Evolutionary conservation across 2,113 vertebrate species (phyloP), one percentile per base, ranked within the genome.

Genomic region (Paramormyrops kingsleyae): DNA sequence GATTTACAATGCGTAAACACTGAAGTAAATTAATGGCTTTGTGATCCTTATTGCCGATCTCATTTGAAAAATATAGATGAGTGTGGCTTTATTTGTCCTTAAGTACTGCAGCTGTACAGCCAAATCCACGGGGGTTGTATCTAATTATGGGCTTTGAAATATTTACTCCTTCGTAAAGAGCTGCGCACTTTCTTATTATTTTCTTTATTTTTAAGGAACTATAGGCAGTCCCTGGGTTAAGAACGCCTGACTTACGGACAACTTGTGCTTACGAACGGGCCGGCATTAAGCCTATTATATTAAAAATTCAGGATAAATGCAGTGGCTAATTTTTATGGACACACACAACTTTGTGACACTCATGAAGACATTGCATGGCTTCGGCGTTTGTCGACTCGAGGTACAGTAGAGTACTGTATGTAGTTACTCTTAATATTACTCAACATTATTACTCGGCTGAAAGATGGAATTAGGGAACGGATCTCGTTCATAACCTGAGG

Each of bases 121-220:
- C 19, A 56, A 27, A 89, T 24, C 74, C 50, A 84, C 2, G 13
- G 39, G 77, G 80, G 88, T 31, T 27, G 44, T 39, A 47, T 27
- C 35, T 89, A 83, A 89, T 89, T 89, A 83, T 39, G 35, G 9
- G 35, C 35, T 49, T 56, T 83, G 31, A 83, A 89, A 89, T 77
- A 84, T 83, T 83, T 19, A 44, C 49, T 83, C 17, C 5, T 19
- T 89, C 13, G 1, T 83, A 56, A 56, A 39, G 21, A 84, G 39
- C 4, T 35, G 35, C 10, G 0, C n/a, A 70, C 62, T 31, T 70
- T 31, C 62, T 13, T 27, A 70, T 70, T 77, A 17, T 42, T 39
- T 80, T 80, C 12, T 42, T 80, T 80, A 39, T 80, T 42, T 80
- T 80, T 42, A 42, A 77, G 35, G 70, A 77, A 77, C 2, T 39